These are phyloP conservation scores for Phrynocephalus vlangalii DNA, from an alignment of 2,797 vertebrate species.

Conservation along the genomic window DNA sequence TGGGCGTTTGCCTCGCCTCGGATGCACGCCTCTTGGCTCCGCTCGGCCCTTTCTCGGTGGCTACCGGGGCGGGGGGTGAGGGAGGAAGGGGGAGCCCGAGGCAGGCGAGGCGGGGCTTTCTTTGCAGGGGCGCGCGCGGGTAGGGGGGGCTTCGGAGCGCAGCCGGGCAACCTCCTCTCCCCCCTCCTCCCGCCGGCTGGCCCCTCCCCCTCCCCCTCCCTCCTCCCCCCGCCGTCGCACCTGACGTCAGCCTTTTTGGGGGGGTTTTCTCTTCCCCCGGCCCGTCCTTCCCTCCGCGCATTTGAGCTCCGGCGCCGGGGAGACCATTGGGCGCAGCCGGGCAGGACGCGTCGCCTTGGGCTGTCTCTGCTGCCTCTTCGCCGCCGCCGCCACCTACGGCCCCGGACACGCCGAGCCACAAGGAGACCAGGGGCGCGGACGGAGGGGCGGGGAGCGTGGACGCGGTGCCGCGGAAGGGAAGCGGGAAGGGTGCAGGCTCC, in stretches of 20 bases:
- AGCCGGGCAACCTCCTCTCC: no score
- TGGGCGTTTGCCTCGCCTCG: no score
- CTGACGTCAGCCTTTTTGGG: conserved; percentile 29
- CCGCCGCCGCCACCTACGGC: neutral
- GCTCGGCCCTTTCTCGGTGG: no score
- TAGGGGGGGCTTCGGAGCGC: no score
- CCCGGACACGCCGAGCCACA: neutral
- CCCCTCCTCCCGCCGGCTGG: no score
- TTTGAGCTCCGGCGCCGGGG: neutral
- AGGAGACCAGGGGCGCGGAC: no score
- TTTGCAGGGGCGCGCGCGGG: no score
- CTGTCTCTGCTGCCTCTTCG: neutral
- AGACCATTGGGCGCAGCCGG: neutral
- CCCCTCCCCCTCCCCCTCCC: neutral
- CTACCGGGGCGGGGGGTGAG: no score
- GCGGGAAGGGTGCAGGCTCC: neutral
- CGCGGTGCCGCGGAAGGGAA: neutral
- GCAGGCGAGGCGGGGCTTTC: no score
- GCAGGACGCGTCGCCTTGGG: neutral
- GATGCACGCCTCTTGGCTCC: no score
- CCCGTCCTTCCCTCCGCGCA: neutral
- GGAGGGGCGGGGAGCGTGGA: neutral
- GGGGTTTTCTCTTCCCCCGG: neutral
- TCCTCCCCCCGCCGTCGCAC: conserved; percentile 1
- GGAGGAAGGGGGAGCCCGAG: no score